A percentile compares a stretch with the other conserved stretches of the same genome.
phyloP scores from a whole-genome alignment of 2,113 vertebrate species.

The Elephas maximus region DNA sequence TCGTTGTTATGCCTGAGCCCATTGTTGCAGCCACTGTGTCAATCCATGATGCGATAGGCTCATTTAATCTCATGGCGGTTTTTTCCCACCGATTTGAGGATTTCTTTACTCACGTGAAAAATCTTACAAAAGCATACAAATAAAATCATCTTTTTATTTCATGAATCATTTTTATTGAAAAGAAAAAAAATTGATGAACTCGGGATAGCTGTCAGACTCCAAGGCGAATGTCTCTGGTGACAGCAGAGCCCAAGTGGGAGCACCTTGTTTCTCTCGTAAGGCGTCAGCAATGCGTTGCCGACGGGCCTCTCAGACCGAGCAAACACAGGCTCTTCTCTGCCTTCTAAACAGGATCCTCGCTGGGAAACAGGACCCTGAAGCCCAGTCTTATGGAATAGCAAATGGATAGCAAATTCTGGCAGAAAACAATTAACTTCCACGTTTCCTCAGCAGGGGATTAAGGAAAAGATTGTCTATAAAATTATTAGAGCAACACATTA shows the following conservation, averaged over 20 bases:
- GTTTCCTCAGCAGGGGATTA: not conserved
- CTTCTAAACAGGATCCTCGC: not conserved
- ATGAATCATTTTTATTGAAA: not conserved
- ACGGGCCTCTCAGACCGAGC: not conserved
- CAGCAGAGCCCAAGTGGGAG: not conserved
- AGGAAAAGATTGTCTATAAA: not conserved
- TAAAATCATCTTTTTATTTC: not conserved
- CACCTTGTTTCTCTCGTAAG: not conserved
- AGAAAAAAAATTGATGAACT: not conserved
- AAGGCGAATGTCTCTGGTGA: not conserved
- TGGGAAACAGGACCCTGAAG: not conserved
- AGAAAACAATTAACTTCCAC: not conserved
- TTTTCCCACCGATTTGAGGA: not conserved
- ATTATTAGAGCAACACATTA: not conserved
- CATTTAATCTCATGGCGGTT: not conserved
- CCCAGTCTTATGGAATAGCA: not conserved
- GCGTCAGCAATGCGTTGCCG: not conserved
- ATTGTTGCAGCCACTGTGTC: too few species aligned
- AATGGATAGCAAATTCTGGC: not conserved
- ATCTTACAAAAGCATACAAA: not conserved
- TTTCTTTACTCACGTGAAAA: not conserved
- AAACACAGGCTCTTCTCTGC: not conserved
- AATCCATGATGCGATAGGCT: not conserved
- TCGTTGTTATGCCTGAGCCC: too few species aligned
- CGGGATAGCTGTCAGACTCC: not conserved